Evolutionary conservation across 1,140 invertebrate species (phyloP).

Genomic region (Drosophila auraria): DNA sequence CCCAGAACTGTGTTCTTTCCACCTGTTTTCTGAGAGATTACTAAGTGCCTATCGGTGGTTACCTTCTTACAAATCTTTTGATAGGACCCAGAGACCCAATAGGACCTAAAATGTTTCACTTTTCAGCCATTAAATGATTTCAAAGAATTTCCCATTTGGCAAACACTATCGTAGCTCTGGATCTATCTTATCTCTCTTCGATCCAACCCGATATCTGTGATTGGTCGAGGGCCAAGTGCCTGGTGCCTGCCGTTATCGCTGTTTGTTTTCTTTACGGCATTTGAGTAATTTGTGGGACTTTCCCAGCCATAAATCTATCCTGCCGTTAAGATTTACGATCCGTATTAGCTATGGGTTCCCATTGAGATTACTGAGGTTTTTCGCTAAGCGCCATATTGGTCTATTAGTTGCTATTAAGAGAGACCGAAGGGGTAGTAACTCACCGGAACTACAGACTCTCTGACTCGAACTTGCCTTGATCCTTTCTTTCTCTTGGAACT

Average conservation of each 20-base stretch:
- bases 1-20: neutral
- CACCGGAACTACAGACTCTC: neutral
- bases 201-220: slow-evolving; percentile 8
- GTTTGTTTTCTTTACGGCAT: slow-evolving; percentile 51
- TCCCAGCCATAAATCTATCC: slow-evolving; percentile 47
- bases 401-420: neutral
- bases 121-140: too few relatives aligned
- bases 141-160: neutral
- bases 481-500: neutral
- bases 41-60: neutral
- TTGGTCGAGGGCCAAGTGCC: slow-evolving; percentile 26
- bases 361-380: slow-evolving; percentile 34
- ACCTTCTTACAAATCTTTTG: neutral
- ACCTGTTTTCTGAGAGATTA: neutral
- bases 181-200: slow-evolving; percentile 30
- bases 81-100: too few relatives aligned
- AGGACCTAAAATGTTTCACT: too few relatives aligned
- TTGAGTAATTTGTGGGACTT: slow-evolving; percentile 42
- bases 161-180: neutral
- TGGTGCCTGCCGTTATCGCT: slow-evolving; percentile 18
- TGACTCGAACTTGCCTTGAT: too few relatives aligned
- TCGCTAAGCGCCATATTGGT: neutral
- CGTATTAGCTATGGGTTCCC: slow-evolving; percentile 19
- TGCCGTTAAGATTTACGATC: slow-evolving; percentile 35
- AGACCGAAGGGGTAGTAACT: neutral